Evolutionary conservation across 23 tunicate species (phyloP).

Genomic region (Ciona savignyi): DNA sequence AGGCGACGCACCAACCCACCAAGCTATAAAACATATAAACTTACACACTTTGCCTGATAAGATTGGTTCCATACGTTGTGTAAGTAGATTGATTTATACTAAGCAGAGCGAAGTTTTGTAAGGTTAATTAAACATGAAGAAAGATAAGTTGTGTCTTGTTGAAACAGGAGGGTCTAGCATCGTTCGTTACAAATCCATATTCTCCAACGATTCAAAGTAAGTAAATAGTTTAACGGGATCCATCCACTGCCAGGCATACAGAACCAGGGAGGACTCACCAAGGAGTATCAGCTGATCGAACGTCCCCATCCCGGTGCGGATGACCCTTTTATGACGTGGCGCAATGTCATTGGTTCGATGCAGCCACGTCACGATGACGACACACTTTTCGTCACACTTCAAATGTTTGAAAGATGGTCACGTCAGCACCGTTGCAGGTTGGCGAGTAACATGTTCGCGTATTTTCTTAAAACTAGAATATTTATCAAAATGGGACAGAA

Average conservation of each 20-base stretch:
- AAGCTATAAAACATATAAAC: neutral
- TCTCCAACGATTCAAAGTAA: no score
- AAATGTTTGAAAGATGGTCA: slow-evolving; percentile 59
- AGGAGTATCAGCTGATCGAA: slow-evolving; percentile 70
- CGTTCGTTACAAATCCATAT: no score
- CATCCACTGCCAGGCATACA: slow-evolving; percentile 54
- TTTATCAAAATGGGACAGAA: no score
- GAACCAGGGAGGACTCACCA: slow-evolving; percentile 55
- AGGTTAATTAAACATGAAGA: no score
- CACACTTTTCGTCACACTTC: slow-evolving; percentile 38
- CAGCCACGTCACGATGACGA: slow-evolving; percentile 57
- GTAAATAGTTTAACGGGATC: no score
- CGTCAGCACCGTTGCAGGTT: slow-evolving; percentile 72
- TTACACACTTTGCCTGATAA: no score
- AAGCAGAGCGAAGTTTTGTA: no score
- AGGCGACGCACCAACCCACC: neutral
- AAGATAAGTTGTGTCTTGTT: no score
- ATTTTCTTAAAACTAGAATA: neutral
- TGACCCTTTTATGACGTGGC: slow-evolving; percentile 51
- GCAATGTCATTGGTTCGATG: slow-evolving; percentile 27
- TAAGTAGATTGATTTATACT: no score
- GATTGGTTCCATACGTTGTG: no score
- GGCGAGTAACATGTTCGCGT: slow-evolving; percentile 8
- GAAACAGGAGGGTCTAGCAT: no score
- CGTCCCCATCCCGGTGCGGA: slow-evolving; percentile 5